Percentiles rank a stretch among this genome's conserved stretches.
Evolutionary conservation across 2,797 vertebrate genomes (phyloP).

Genomic region (Eleutherodactylus coqui): DNA sequence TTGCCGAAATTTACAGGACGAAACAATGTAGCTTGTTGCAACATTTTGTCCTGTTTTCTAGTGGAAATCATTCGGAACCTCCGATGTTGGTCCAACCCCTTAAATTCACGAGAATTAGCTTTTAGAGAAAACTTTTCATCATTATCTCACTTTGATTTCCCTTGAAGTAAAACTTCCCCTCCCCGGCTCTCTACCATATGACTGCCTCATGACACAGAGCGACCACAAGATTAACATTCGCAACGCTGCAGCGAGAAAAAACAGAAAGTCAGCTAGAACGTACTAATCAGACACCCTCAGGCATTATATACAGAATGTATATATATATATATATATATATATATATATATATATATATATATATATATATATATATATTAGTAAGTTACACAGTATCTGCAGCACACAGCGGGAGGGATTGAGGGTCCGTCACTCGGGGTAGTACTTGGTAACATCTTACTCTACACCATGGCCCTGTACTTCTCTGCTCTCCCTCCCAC

Average conservation of each 20-base stretch:
- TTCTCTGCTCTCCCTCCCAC: constrained; percentile 28
- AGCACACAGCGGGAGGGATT: not conserved
- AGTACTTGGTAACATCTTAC: not conserved
- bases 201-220: constrained; percentile 41
- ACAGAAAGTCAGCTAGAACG: not conserved
- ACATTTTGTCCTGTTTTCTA: too few relatives aligned
- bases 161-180: not conserved
- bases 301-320: not conserved
- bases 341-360: not conserved
- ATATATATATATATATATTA: not conserved
- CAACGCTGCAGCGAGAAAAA: constrained; percentile 4
- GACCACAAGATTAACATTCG: constrained; percentile 35
- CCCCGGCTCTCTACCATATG: constrained; percentile 22
- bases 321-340: too few relatives aligned
- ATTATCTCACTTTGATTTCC: not conserved
- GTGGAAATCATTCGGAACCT: too few relatives aligned
- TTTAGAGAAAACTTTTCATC: not conserved
- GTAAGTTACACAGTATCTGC: not conserved
- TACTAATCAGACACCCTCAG: not conserved
- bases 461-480: not conserved
- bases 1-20: too few relatives aligned
- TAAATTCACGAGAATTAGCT: not conserved
- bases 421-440: not conserved
- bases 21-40: too few relatives aligned
- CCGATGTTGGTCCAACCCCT: too few relatives aligned